Conservation (phyloP, 2,113 vertebrate genomes). For the Toxotes chatareus region DNA sequence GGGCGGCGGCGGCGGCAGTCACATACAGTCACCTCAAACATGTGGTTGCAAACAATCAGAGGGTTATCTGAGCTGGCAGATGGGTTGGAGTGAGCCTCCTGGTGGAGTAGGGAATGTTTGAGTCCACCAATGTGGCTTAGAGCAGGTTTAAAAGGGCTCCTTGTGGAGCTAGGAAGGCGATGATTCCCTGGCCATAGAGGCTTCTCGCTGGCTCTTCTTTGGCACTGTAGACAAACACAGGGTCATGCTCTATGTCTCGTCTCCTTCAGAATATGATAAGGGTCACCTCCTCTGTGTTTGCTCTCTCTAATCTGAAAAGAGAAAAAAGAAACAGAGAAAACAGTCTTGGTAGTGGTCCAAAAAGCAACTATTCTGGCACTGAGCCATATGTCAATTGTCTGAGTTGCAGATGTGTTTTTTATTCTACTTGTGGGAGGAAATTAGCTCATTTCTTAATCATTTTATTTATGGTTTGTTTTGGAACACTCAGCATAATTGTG, state of each 20-base stretch:
- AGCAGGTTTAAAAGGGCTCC: slow-evolving; percentile 58
- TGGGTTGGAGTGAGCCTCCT: slow-evolving; percentile 71
- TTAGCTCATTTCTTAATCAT: slow-evolving; percentile 17
- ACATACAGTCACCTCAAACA: slow-evolving; percentile 80
- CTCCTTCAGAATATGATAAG: slow-evolving; percentile 68
- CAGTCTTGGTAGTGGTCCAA: slow-evolving; percentile 32
- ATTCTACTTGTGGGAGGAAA: slow-evolving; percentile 29
- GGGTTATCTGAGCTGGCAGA: slow-evolving; percentile 79
- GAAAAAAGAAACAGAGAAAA: slow-evolving; percentile 61
- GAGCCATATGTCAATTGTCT: slow-evolving; percentile 47
- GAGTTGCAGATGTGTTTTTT: slow-evolving; percentile 31
- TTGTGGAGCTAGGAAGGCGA: slow-evolving; percentile 82
- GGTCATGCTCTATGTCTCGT: slow-evolving; percentile 62
- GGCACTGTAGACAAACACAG: slow-evolving; percentile 64
- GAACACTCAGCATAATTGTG: slow-evolving; percentile 35
- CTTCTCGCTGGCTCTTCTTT: slow-evolving; percentile 62
- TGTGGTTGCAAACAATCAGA: slow-evolving; percentile 78
- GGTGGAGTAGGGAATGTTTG: slow-evolving; percentile 81
- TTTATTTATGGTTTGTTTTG: slow-evolving; percentile 44
- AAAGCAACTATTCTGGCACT: slow-evolving; percentile 36
- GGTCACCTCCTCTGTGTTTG: slow-evolving; percentile 58
- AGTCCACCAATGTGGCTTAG: slow-evolving; percentile 84
- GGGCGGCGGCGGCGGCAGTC: slow-evolving; percentile 64
- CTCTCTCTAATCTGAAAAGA: slow-evolving; percentile 72
- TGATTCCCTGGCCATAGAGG: slow-evolving; percentile 58